Base-by-base conservation (phyloP, 2,888 invertebrate genomes). In the Rhyacophila evoluta region DNA sequence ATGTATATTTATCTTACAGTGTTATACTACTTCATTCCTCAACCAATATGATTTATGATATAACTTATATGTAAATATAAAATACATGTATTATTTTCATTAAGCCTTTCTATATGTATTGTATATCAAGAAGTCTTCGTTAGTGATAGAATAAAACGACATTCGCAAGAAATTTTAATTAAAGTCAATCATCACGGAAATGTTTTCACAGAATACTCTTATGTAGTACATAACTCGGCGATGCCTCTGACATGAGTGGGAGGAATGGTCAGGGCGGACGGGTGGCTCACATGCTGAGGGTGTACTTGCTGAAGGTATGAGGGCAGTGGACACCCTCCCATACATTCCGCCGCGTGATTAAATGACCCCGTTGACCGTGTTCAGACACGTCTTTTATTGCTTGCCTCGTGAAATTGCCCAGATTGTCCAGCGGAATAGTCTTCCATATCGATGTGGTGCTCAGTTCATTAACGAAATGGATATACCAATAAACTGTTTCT, bases 291-390 rank as follows among this genome's bases (percentile, higher is more conserved):
- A 55, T 19, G 19, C 55, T 19, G 55, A 25, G 19, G 55, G 55
- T 55, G 55, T 55, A 36, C 19, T 36, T 12, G 29, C 69, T 8
- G 69, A 5, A 33, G 2, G 69, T 8, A 29, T 69, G 69, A 27
- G 69, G 28, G 15, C n/a, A 12, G 69, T 25, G 55, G 12, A 55
- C 55, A 25, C 55, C 55, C 55, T 12, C 55, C 39, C 38, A 11
- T 71, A 86, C 87, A 90, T 90, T 89, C 89, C 89, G 84, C 83
- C 87, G 86, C 87, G 89, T 89, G 89, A 89, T 89, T 88, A 89
- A 89, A 89, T 89, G 89, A 89, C 89, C 89, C 87, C 86, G 88
- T 87, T 87, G 84, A 83, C 86, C 86, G 85, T 80, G 80, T 82
- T 79, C 80, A 85, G 84, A 85, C 85, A 85, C 85, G 82, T 80